Evolutionary conservation across 2,113 vertebrate genomes (phyloP), one percentile per base, ranked within the genome.

Genomic region (Istiophorus platypterus): DNA sequence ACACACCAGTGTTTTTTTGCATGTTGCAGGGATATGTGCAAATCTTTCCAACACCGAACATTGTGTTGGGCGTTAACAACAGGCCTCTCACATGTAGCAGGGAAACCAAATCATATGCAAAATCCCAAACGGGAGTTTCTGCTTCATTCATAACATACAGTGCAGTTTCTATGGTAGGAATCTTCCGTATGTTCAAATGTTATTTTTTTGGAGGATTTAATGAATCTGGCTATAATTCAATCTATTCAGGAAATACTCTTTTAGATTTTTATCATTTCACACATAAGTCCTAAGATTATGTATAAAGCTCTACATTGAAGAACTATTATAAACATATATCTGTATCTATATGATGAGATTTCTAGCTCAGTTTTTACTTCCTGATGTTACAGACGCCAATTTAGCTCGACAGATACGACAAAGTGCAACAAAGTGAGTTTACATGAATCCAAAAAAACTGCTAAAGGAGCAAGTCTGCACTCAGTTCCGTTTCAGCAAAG

Each of bases 11-110:
- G 74, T 72, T 45, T 42, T 34, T 76, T 15, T 3, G 45, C 51
- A 64, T 69, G 63, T 61, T 61, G 72, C 64, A 27, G 80, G 75
- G 66, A 79, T 62, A 87, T 86, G 85, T 91, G 88, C 76, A 92
- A 91, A 92, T 76, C 64, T 59, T 13, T 61, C 83, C 49, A 76
- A 74, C 65, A 69, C 75, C 64, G 51, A 76, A 41, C 31, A 9
- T 37, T 37, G 62, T 85, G 79, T 29, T 52, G 61, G 56, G 63
- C 73, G 64, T 65, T 65, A 68, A 84, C 7, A 27, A 62, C 62
- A 71, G 71, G 81, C 70, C 41, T 34, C 74, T 24, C 17, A 34
- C 39, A 71, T 3, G 52, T 7, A 75, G 58, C 72, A 31, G 27
- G 56, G 63, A 72, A 34, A 34, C 6, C 6, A n/a, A n/a, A 29